A percentile compares a stretch with the other conserved stretches of the same genome.
phyloP scores from a whole-genome alignment of 1,140 invertebrate genomes.

The Spodoptera frugiperda region DNA sequence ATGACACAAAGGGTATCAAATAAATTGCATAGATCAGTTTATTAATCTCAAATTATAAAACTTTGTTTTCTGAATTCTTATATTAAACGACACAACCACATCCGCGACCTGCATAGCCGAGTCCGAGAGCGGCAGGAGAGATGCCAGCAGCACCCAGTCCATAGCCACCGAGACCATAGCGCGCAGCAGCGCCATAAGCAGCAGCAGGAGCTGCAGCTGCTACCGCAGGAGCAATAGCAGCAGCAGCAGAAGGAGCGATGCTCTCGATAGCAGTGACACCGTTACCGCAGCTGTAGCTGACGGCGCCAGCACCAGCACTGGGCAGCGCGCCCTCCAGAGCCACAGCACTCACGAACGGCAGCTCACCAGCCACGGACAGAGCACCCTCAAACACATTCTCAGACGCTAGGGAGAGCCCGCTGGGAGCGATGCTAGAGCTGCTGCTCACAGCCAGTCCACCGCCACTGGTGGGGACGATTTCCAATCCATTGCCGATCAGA shows the following conservation, averaged over 20 bases:
- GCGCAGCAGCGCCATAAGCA: conserved; percentile 9
- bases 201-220: neutral
- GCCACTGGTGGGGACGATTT: conserved; percentile 49
- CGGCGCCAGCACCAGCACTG: conserved; percentile 18
- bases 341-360: conserved; percentile 57
- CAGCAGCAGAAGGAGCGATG: neutral
- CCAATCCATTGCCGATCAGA: neutral
- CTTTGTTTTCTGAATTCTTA: no score
- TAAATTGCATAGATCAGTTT: no score
- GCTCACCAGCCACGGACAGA: conserved; percentile 54
- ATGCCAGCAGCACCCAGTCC: neutral
- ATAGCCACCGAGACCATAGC: conserved; percentile 42
- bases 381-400: conserved; percentile 64
- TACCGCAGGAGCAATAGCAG: neutral
- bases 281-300: conserved; percentile 38
- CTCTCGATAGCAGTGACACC: conserved; percentile 39
- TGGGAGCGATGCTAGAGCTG: conserved; percentile 55
- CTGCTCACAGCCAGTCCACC: conserved; percentile 59
- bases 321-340: conserved; percentile 16
- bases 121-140: neutral
- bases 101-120: conserved; percentile 8
- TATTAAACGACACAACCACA: neutral
- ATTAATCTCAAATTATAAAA: no score
- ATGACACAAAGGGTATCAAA: no score
- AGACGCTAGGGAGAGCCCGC: conserved; percentile 59